Evolutionary conservation across 2,113 vertebrate species (phyloP).

Genomic region (Motacilla alba): DNA sequence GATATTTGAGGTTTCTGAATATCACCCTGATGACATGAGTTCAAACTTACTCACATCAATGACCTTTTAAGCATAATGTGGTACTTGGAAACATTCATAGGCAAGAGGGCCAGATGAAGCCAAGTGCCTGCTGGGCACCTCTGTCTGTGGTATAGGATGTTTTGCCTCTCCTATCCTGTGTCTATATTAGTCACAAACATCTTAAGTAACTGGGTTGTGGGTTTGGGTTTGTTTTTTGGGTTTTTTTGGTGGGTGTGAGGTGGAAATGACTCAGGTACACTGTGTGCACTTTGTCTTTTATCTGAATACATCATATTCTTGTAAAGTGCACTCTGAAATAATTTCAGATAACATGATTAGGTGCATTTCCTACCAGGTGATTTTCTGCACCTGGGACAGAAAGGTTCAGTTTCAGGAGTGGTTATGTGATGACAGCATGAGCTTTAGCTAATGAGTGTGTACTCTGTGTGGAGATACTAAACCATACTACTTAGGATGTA

Average conservation of each 20-base stretch:
- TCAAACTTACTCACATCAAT: neutral
- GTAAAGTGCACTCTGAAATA: neutral
- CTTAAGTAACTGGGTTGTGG: neutral
- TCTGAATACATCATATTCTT: neutral
- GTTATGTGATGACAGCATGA: neutral
- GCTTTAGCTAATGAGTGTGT: neutral
- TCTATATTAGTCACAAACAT: neutral
- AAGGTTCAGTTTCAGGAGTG: neutral
- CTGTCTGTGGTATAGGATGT: neutral
- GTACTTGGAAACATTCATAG: neutral
- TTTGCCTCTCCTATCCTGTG: neutral
- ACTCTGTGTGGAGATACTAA: neutral
- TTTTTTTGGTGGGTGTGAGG: fast-evolving
- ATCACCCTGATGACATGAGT: neutral
- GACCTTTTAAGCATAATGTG: fast-evolving
- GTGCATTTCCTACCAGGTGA: neutral
- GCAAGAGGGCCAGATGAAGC: neutral
- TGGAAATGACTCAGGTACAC: neutral
- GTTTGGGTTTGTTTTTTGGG: neutral
- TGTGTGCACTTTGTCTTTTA: neutral
- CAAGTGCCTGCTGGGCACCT: neutral
- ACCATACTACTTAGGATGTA: neutral
- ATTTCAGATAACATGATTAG: neutral
- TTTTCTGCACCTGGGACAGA: neutral
- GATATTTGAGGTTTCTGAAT: neutral